Conservation (phyloP, 2,113 vertebrate species). For the Nyctereutes procyonoides region DNA sequence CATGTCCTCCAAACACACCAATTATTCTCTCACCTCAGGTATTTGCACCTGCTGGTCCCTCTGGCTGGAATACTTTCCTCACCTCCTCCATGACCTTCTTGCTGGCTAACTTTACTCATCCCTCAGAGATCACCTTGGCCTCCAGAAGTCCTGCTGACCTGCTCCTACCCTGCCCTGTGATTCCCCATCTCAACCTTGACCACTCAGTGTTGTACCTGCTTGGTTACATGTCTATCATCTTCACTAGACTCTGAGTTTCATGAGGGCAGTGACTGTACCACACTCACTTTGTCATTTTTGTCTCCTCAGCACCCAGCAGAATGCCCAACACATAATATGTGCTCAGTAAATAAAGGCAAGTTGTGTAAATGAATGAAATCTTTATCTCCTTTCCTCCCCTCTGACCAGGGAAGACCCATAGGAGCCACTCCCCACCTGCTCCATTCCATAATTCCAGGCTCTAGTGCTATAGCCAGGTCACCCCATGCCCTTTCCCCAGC, state of each 20-base stretch:
- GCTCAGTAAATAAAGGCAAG: not conserved
- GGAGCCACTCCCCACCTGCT: not conserved
- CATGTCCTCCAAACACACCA: not conserved
- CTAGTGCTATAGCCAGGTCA: fast-evolving
- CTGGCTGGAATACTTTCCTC: not conserved
- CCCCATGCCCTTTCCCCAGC: not conserved
- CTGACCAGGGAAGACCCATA: not conserved
- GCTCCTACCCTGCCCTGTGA: not conserved
- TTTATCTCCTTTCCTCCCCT: not conserved
- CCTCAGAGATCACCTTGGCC: not conserved
- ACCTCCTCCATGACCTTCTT: not conserved
- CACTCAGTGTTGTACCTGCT: too few species aligned
- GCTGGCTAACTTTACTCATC: not conserved
- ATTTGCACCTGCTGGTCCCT: not conserved
- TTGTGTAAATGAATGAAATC: not conserved
- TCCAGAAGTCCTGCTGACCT: not conserved
- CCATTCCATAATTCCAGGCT: not conserved
- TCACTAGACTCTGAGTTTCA: not conserved
- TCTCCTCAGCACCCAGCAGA: not conserved
- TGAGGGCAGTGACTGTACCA: fast-evolving
- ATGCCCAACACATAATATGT: not conserved
- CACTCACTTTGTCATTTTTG: not conserved
- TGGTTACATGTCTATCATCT: not conserved
- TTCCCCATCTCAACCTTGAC: not conserved
- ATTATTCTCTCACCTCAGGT: not conserved